Percentiles rank a stretch among this genome's conserved stretches.
Conservation (phyloP, 2,113 vertebrate genomes). For the Charadrius vociferus region DNA sequence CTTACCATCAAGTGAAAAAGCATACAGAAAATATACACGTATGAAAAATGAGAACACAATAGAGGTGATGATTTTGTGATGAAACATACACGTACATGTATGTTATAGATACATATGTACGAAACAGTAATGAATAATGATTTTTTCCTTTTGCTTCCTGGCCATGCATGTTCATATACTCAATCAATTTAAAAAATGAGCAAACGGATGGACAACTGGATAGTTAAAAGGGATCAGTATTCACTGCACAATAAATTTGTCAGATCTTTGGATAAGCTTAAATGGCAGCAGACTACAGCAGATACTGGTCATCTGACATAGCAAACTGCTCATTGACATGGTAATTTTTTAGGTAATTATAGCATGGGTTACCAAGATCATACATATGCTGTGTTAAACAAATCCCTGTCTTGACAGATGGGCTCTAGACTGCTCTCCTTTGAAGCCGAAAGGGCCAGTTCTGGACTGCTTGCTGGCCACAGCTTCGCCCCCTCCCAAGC, state of each 20-base stretch:
- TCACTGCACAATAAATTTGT: background rate
- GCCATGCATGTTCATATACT: background rate
- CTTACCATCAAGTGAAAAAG: background rate
- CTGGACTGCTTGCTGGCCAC: background rate
- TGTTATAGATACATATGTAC: background rate
- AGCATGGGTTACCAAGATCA: background rate
- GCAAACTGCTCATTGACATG: background rate
- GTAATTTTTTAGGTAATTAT: background rate
- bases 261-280: background rate
- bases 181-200: background rate
- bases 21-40: background rate
- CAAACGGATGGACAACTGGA: background rate
- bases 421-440: background rate
- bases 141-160: background rate
- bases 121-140: background rate
- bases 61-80: background rate
- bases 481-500: background rate
- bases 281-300: background rate
- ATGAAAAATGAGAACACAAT: background rate
- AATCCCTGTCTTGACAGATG: background rate
- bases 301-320: background rate
- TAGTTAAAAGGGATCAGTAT: background rate
- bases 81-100: background rate
- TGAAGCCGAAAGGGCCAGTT: background rate
- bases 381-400: background rate